Conservation (phyloP, 2,888 invertebrate genomes). For the Eupithecia abbreviata region DNA sequence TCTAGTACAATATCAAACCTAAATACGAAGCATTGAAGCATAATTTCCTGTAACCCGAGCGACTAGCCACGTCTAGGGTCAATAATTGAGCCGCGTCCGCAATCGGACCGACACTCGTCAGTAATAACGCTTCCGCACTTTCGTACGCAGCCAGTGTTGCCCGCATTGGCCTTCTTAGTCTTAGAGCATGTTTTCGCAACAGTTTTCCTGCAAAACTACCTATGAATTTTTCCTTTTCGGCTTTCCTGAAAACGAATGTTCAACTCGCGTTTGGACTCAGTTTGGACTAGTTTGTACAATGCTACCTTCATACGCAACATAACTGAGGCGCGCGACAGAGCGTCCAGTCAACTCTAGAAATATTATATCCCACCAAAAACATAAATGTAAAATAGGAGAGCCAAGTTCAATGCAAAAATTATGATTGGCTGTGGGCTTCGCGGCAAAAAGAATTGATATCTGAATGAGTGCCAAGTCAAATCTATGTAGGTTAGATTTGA, state of each 20-base stretch:
- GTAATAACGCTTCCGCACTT: slow-evolving; percentile 37
- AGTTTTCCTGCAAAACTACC: background rate
- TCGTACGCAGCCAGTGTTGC: slow-evolving; percentile 15
- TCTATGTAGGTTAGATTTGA: no score
- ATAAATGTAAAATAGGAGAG: no score
- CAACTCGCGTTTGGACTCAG: background rate
- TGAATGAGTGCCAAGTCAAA: no score
- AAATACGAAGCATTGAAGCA: background rate
- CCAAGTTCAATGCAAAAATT: no score
- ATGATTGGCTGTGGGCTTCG: no score
- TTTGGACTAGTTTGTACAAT: background rate
- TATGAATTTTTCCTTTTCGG: background rate
- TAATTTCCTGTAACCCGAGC: background rate
- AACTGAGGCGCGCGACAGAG: background rate
- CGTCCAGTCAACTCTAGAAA: no score
- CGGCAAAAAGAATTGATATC: no score
- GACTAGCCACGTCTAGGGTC: slow-evolving; percentile 29
- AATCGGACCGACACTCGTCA: slow-evolving; percentile 42
- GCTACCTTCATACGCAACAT: background rate
- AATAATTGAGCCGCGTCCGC: slow-evolving; percentile 41
- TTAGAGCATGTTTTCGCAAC: background rate
- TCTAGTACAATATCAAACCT: background rate
- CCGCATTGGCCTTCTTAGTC: slow-evolving; percentile 26
- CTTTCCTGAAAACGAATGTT: background rate
- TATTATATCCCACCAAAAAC: no score